These are phyloP conservation scores for Diadema setosum DNA, from an alignment of 35 echinoderm and acorn worm genomes.

Conservation along the genomic window DNA sequence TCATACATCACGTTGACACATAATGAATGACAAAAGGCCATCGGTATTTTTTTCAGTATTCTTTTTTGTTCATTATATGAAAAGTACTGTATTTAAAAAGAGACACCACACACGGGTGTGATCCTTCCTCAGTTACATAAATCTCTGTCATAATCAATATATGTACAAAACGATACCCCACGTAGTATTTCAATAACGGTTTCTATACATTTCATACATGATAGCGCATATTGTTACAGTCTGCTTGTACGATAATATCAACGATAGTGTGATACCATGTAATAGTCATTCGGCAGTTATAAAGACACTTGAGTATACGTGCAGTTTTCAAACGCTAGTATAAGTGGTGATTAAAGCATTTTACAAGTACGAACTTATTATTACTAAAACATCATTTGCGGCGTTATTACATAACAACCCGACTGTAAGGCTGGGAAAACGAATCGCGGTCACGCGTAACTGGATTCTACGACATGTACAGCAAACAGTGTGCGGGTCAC, in stretches of 20 bases:
- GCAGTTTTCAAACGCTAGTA: not conserved
- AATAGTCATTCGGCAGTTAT: slow-evolving; percentile 1
- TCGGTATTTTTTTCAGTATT: not conserved
- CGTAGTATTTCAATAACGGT: slow-evolving; percentile 5
- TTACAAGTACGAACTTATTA: not conserved
- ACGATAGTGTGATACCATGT: not conserved
- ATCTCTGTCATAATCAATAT: not conserved
- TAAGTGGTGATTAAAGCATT: not conserved
- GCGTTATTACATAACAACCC: not conserved
- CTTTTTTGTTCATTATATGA: slow-evolving; percentile 28
- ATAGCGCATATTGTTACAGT: not conserved
- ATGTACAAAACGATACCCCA: slow-evolving; percentile 13
- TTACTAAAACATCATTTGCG: not conserved
- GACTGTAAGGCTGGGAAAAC: too few species aligned
- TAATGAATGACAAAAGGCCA: not conserved
- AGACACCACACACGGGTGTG: not conserved
- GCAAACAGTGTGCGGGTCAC: too few species aligned
- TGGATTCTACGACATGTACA: too few species aligned
- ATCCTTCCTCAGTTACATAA: slow-evolving; percentile 8
- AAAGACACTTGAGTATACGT: slow-evolving; percentile 30
- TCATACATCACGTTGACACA: too few species aligned
- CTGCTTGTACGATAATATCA: not conserved
- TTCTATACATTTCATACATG: slow-evolving; percentile 11
- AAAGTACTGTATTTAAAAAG: slow-evolving; percentile 36
- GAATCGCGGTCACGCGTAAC: too few species aligned